Conservation (phyloP, 2,888 invertebrate genomes). For the Athetis lepigone region DNA sequence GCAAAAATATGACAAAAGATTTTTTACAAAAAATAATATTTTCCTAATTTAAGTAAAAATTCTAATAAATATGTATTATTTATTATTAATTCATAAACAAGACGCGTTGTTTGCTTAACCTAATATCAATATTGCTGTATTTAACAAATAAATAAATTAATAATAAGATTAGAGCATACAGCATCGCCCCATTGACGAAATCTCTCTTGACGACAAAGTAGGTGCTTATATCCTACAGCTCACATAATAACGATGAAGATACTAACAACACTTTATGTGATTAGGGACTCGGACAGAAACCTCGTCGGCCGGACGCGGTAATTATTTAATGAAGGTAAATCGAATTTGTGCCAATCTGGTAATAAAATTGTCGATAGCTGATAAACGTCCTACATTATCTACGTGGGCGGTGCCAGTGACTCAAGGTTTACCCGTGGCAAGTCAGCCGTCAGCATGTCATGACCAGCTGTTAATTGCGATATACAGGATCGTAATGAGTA, state of each 20-base stretch:
- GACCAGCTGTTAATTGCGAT: constrained; percentile 2
- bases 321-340: constrained; percentile 8
- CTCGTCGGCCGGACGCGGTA: neutral
- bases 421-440: neutral
- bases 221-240: neutral
- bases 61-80: too few relatives aligned
- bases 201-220: neutral
- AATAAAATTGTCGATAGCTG: constrained; percentile 14
- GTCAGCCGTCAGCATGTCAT: constrained; percentile 12
- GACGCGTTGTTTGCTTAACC: too few relatives aligned
- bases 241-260: neutral
- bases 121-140: too few relatives aligned
- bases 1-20: too few relatives aligned
- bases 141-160: too few relatives aligned
- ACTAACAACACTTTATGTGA: neutral
- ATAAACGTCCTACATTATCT: constrained; percentile 3
- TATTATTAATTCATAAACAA: too few relatives aligned
- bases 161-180: too few relatives aligned
- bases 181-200: neutral
- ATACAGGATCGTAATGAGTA: neutral
- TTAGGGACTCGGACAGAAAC: neutral
- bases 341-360: constrained; percentile 6
- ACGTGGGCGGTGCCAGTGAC: neutral
- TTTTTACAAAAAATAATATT: too few relatives aligned
- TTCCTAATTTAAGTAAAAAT: too few relatives aligned